Percentiles rank a stretch among this genome's conserved stretches.
Conservation (phyloP, 2,113 vertebrate genomes). For the Petromus typicus region DNA sequence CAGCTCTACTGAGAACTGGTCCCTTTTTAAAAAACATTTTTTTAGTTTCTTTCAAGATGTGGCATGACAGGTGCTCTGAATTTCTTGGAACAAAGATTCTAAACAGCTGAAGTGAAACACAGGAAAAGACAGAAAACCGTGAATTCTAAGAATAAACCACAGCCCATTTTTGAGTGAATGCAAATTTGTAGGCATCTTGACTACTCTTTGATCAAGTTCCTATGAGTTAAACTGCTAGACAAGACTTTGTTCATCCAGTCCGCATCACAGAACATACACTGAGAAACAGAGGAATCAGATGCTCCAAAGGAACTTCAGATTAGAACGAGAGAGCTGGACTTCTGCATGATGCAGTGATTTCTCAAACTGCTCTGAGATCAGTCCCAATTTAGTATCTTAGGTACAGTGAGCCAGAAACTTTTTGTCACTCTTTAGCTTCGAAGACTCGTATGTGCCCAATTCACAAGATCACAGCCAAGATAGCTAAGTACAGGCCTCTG, state of each 20-base stretch:
- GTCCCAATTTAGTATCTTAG: background rate
- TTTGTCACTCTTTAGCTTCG: background rate
- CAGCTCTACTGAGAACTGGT: background rate
- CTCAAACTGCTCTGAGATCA: background rate
- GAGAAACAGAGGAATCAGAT: background rate
- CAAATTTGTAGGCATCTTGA: background rate
- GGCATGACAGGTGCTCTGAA: conserved; percentile 49
- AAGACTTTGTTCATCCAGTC: conserved; percentile 13
- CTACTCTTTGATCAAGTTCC: conserved; percentile 40
- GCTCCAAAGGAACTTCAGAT: background rate
- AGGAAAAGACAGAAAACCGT: background rate
- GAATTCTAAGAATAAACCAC: conserved; percentile 76
- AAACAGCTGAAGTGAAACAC: background rate
- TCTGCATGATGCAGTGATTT: background rate
- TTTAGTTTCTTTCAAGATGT: conserved; percentile 63
- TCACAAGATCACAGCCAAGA: background rate
- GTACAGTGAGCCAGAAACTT: background rate
- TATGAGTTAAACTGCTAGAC: conserved; percentile 30
- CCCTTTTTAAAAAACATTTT: background rate
- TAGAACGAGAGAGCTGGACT: background rate
- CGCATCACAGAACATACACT: background rate
- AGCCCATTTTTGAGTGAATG: conserved; percentile 27
- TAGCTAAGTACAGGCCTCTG: conserved; percentile 31
- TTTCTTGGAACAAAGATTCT: conserved; percentile 73
- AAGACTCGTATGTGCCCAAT: background rate